Base-by-base conservation (phyloP, 2,888 invertebrate species). In the Druceiella hillmani region DNA sequence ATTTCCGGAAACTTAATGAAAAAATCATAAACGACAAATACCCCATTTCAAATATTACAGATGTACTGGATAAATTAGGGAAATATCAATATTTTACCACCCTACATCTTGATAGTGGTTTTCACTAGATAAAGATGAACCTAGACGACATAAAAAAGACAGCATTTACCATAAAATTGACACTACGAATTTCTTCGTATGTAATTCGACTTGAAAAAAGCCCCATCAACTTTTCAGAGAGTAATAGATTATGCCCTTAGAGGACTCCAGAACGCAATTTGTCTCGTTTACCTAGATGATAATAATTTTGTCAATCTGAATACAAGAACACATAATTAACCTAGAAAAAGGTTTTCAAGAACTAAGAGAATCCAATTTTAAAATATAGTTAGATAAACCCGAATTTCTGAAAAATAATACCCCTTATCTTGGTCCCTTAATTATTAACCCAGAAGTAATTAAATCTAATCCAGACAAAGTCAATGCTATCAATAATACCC, bases 141-240 rank as follows among this genome's bases (percentile, higher is more conserved):
- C 22, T 29, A 14, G 35, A 45, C n/a, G 50, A 53, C 32, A 33
- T 38, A 14, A 26, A 25, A 7, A 56, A 56, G 41, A 57, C 55
- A 2, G 54, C 53, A 3, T 56, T 59, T 41, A 47, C 41, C 1
- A 51, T 50, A 10, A 32, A 44, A 17, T 26, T 37, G 57, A 2
- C 51, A 56, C 10, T 58, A 45, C 20, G 53, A 60, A 45, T 56
- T 46, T 37, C 24, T 38, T 13, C 38, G 54, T 3, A 53, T 61
- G 53, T 52, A 52, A 1, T 52, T 57, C 35, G 57, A 57, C 0
- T 39, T 58, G 3, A 46, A 48, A 27, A 55, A 51, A 28, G 47
- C 52, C 1, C 56, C 58, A 2, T 45, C 48, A 1, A 56, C 56
- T 1, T 61, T 61, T 41, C 56, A 56, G 41, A 13, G 59, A 3